These are phyloP conservation scores for Danio albolineatus DNA, from an alignment of 2,797 vertebrate species.

Conservation along the genomic window DNA sequence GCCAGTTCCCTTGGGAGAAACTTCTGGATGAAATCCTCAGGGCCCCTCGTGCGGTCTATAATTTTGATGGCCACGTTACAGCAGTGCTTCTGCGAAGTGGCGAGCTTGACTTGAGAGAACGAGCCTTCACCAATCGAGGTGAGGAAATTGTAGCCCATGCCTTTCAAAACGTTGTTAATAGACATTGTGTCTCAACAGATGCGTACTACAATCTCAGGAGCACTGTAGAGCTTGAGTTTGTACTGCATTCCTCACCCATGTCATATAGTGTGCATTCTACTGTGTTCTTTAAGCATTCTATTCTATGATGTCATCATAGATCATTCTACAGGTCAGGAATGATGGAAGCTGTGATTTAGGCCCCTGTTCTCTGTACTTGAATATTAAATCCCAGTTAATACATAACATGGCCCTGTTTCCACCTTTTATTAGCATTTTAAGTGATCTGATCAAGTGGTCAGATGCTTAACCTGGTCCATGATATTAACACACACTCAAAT, in stretches of 20 bases:
- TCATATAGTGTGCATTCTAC: background rate
- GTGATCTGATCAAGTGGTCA: too few species aligned
- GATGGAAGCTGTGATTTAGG: background rate
- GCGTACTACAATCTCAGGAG: background rate
- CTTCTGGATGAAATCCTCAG: constrained; percentile 71
- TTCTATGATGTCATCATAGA: constrained; percentile 14
- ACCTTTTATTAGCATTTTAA: too few species aligned
- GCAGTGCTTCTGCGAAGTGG: constrained; percentile 77
- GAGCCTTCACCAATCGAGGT: constrained; percentile 77
- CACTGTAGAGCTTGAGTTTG: background rate
- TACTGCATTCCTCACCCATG: background rate
- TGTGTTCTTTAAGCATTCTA: background rate
- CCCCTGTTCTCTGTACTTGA: background rate
- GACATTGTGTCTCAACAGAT: constrained; percentile 43
- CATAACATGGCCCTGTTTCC: background rate
- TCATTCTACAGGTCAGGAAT: background rate
- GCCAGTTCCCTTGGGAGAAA: constrained; percentile 80
- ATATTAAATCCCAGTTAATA: background rate
- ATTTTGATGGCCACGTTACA: constrained; percentile 81
- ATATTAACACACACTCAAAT: too few species aligned
- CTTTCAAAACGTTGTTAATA: constrained; percentile 69
- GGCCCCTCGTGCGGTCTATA: constrained; percentile 72
- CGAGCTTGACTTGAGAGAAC: constrained; percentile 81
- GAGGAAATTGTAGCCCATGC: constrained; percentile 79
- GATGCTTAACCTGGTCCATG: too few species aligned